Conservation (phyloP, 2,797 vertebrate genomes). For the Chelidonichthys spinosus region DNA sequence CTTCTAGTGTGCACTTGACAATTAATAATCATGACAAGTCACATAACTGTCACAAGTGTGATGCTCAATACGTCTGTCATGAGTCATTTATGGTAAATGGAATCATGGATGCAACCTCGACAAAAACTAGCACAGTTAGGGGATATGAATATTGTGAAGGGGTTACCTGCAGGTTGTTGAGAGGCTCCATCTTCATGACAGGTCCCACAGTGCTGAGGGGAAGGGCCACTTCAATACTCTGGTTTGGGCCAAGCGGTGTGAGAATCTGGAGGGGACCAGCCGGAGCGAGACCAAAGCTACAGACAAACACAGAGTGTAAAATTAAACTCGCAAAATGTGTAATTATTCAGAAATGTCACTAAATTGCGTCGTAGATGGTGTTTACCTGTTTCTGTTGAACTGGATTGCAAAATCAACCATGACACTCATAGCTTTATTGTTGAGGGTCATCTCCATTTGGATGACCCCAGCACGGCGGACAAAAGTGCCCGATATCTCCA, state of each 20-base stretch:
- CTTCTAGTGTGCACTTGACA: background rate
- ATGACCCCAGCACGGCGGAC: constrained; percentile 92
- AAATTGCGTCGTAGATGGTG: background rate
- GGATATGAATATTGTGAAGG: background rate
- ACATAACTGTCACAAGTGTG: background rate
- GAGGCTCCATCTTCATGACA: constrained; percentile 98
- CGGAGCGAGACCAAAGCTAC: constrained; percentile 94
- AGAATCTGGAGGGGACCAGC: constrained; percentile 96
- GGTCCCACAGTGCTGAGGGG: constrained; percentile 93
- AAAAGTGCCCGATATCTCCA: constrained; percentile 96
- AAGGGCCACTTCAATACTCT: constrained; percentile 92
- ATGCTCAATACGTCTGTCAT: background rate
- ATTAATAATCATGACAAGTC: background rate
- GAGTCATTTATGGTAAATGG: background rate
- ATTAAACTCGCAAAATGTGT: background rate
- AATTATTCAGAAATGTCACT: background rate
- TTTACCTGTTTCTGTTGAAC: constrained; percentile 98
- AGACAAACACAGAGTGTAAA: constrained; percentile 2
- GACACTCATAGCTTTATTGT: constrained; percentile 96
- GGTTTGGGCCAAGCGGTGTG: constrained; percentile 92
- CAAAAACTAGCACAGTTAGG: background rate
- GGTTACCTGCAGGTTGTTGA: constrained; percentile 96
- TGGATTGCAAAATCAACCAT: constrained; percentile 99
- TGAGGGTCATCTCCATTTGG: constrained; percentile 95
- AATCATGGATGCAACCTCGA: background rate